Conservation (phyloP, 2,888 invertebrate species). For the Eristalis arbustorum region DNA sequence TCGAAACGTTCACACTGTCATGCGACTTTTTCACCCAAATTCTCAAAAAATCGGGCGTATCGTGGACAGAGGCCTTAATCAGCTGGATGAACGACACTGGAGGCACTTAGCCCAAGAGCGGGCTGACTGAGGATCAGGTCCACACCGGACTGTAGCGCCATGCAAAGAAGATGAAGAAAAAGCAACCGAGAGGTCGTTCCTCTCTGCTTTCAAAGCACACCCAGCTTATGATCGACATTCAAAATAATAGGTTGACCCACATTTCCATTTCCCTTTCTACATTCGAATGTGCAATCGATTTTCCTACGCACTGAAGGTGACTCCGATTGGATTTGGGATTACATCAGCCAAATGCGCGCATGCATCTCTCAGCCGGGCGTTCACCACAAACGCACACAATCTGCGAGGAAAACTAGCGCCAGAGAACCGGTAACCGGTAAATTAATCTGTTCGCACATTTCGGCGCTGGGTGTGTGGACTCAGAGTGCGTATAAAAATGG, state of each 20-base stretch:
- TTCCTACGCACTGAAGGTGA: slow-evolving; percentile 23
- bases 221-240: not conserved
- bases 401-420: not conserved
- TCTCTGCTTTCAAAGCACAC: no score
- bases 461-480: not conserved
- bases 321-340: slow-evolving; percentile 1
- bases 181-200: no score
- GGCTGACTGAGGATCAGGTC: no score
- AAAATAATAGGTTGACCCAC: slow-evolving; percentile 19
- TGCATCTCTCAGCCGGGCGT: not conserved
- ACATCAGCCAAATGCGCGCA: not conserved
- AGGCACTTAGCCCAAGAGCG: no score
- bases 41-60: no score
- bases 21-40: no score
- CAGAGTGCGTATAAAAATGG: not conserved
- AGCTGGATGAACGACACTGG: no score
- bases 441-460: slow-evolving; percentile 14
- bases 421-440: slow-evolving; percentile 35
- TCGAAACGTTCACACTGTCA: no score
- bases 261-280: slow-evolving; percentile 28
- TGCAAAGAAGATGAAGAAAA: no score
- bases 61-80: no score
- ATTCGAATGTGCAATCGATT: slow-evolving; percentile 9
- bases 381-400: not conserved
- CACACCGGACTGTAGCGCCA: no score